These are phyloP conservation scores for Stegodyphus dumicola DNA, from an alignment of 1,140 invertebrate genomes.

Conservation along the genomic window DNA sequence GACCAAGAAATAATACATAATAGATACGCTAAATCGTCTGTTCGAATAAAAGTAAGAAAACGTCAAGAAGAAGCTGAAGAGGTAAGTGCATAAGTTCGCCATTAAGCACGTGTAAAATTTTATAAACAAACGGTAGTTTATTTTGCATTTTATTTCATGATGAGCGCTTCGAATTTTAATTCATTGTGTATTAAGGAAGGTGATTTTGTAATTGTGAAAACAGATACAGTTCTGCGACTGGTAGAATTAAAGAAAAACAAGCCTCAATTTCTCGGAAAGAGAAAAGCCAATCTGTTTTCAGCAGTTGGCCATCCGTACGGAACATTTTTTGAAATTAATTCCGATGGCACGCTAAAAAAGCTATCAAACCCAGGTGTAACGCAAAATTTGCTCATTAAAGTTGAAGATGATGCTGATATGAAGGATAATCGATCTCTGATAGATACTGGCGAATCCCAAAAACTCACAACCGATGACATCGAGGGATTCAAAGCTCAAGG, in stretches of 20 bases:
- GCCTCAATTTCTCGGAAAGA: conserved; percentile 66
- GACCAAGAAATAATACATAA: conserved; percentile 56
- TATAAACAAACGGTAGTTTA: no score
- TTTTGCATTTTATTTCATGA: not conserved
- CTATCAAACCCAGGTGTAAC: not conserved
- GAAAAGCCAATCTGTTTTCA: conserved; percentile 76
- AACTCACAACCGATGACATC: conserved; percentile 85
- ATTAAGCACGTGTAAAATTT: conserved; percentile 34
- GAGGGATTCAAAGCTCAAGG: conserved; percentile 79
- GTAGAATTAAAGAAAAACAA: conserved; percentile 65
- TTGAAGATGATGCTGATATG: conserved; percentile 71
- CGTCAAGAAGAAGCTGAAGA: conserved; percentile 46
- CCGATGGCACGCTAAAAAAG: conserved; percentile 70
- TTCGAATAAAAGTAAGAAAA: conserved; percentile 39
- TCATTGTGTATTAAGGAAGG: conserved; percentile 62
- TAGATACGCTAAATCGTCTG: conserved; percentile 39
- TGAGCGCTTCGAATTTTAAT: no score
- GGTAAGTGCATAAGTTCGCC: conserved; percentile 41
- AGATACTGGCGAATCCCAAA: conserved; percentile 88
- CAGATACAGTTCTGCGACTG: conserved; percentile 63
- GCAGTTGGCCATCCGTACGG: conserved; percentile 80
- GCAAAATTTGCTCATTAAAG: conserved; percentile 67
- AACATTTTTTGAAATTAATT: conserved; percentile 82
- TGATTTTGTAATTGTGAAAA: conserved; percentile 65
- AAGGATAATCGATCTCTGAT: conserved; percentile 86